Conservation (phyloP, 1,140 invertebrate species). For the Anagrus nilaparvatae region DNA sequence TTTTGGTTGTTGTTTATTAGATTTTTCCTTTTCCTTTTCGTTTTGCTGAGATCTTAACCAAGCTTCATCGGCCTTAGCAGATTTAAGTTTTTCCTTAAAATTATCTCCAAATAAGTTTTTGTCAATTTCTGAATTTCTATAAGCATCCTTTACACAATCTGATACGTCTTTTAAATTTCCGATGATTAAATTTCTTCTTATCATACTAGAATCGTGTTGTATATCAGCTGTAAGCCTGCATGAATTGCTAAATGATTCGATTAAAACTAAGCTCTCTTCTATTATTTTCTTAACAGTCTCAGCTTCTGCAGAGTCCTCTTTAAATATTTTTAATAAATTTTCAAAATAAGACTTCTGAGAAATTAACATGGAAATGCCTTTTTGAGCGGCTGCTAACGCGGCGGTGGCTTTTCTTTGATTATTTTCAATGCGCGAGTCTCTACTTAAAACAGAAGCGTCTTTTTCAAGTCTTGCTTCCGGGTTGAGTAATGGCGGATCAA, state of each 20-base stretch:
- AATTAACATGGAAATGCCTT: neutral
- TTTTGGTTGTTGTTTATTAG: neutral
- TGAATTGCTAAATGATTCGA: slow-evolving; percentile 13
- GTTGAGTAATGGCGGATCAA: slow-evolving; percentile 11
- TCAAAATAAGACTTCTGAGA: too few relatives aligned
- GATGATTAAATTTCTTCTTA: slow-evolving; percentile 9
- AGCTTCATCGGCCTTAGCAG: neutral
- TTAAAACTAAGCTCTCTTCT: neutral
- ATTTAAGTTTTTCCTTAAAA: slow-evolving; percentile 7
- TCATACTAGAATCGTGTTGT: slow-evolving; percentile 10
- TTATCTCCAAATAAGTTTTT: slow-evolving; percentile 11
- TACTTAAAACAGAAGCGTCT: neutral
- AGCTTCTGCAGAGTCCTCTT: too few relatives aligned
- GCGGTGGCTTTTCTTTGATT: slow-evolving; percentile 17
- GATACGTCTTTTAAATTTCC: slow-evolving; percentile 8
- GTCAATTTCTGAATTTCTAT: neutral
- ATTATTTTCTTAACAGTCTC: neutral
- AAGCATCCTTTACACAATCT: slow-evolving; percentile 5
- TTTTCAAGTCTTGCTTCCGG: slow-evolving; percentile 6
- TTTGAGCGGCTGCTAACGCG: slow-evolving; percentile 5
- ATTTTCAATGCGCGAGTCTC: slow-evolving; percentile 13
- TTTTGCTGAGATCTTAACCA: neutral
- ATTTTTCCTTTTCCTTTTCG: neutral
- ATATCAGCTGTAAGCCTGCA: slow-evolving; percentile 8
- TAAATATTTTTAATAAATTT: too few relatives aligned